Evolutionary conservation across 53 echinoderm and acorn worm genomes (phyloP).

Genomic region (Echinarachnius parma): DNA sequence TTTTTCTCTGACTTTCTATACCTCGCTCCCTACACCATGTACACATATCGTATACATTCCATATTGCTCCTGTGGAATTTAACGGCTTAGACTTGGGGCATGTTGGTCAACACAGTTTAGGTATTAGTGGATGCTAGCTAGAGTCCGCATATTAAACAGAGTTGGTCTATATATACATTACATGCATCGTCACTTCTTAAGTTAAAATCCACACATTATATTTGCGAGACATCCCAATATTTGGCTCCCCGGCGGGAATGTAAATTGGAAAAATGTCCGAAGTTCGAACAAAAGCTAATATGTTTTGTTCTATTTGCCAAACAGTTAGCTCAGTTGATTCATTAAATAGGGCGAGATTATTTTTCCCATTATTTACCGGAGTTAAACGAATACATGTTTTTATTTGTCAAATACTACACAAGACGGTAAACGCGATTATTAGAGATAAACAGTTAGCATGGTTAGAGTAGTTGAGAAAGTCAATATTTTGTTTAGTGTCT

Average conservation of each 20-base stretch:
- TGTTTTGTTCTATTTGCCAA: conserved; percentile 45
- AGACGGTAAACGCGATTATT: conserved; percentile 4
- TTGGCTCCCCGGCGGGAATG: conserved; percentile 15
- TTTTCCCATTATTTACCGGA: conserved; percentile 44
- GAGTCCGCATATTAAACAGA: no score
- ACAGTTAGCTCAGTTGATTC: conserved; percentile 47
- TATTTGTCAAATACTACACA: conserved; percentile 47
- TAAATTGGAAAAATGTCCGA: conserved; percentile 39
- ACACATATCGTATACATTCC: no score
- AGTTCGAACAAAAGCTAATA: conserved; percentile 55
- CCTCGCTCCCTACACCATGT: not conserved
- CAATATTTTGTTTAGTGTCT: conserved; percentile 37
- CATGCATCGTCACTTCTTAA: no score
- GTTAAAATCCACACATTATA: no score
- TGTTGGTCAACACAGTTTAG: conserved; percentile 25
- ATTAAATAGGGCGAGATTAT: conserved; percentile 50
- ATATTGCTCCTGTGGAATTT: conserved; percentile 13
- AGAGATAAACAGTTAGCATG: conserved; percentile 48
- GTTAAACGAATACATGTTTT: conserved; percentile 39
- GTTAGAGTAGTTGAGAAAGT: conserved; percentile 35
- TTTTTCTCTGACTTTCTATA: not conserved
- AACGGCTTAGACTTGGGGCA: not conserved
- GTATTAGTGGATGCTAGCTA: not conserved
- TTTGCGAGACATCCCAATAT: conserved; percentile 46
- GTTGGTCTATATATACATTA: no score